These are phyloP conservation scores for Haliaeetus albicilla DNA, from an alignment of 2,797 vertebrate species.

Conservation along the genomic window DNA sequence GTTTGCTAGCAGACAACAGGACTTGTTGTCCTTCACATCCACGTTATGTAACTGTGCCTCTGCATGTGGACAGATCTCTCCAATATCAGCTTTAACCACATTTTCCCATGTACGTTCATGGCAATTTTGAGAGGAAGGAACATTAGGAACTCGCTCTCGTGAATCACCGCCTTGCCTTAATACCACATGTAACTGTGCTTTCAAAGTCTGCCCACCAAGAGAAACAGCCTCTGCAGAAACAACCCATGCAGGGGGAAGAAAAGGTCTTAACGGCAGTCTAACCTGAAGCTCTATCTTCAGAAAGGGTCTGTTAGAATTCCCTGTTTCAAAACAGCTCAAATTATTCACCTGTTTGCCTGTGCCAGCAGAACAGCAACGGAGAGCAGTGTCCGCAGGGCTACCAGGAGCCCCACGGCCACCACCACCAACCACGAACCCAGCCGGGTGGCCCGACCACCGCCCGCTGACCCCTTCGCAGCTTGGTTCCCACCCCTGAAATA, in stretches of 20 bases:
- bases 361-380: neutral
- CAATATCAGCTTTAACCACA: neutral
- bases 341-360: neutral
- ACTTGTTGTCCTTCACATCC: neutral
- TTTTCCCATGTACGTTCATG: neutral
- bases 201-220: neutral
- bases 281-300: neutral
- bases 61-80: neutral
- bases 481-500: neutral
- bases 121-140: neutral
- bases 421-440: neutral
- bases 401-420: rapidly evolving
- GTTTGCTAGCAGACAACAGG: neutral
- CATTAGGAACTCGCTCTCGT: neutral
- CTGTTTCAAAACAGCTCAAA: neutral
- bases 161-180: neutral
- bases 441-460: neutral
- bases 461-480: rapidly evolving
- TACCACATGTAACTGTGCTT: rapidly evolving
- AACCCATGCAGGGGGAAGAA: neutral
- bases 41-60: neutral
- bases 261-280: neutral
- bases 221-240: neutral
- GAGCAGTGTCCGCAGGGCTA: neutral
- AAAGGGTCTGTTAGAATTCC: neutral